Percentiles rank a stretch among this genome's conserved stretches.
Conservation (phyloP, 2,888 invertebrate species). For the Ischnura elegans region DNA sequence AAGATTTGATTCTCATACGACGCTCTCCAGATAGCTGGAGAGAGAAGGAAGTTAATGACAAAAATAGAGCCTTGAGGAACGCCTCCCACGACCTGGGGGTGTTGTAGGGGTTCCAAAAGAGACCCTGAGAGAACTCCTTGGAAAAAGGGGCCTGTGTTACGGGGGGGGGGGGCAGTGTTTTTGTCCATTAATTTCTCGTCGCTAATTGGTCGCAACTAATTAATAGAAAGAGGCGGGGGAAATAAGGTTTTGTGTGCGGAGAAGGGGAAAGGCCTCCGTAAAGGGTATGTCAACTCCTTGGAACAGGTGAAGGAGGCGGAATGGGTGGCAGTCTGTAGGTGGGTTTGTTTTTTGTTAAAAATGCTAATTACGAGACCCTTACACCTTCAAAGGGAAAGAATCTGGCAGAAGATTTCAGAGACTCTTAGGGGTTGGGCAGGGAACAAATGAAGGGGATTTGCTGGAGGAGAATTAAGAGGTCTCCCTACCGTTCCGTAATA, state of each 20-base stretch:
- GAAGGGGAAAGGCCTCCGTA: background rate
- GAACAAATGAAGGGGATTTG: background rate
- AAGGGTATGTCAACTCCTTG: conserved; percentile 1
- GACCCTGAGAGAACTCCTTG: conserved; percentile 70
- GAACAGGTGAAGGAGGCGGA: background rate
- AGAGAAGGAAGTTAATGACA: conserved; percentile 23
- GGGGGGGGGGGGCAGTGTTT: conserved; percentile 40
- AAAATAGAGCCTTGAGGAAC: conserved; percentile 71
- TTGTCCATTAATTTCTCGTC: conserved; percentile 70
- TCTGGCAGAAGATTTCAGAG: conserved; percentile 50
- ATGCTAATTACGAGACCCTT: conserved; percentile 57
- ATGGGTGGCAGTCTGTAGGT: background rate
- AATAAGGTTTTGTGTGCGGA: background rate
- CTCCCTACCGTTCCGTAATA: background rate
- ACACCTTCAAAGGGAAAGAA: conserved; percentile 64
- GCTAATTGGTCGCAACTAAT: conserved; percentile 72
- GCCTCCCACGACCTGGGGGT: conserved; percentile 68
- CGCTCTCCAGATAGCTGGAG: background rate
- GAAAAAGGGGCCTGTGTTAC: background rate
- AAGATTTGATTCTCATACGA: background rate
- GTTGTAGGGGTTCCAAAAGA: conserved; percentile 77
- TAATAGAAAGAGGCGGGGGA: conserved; percentile 67
- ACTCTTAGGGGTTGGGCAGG: background rate
- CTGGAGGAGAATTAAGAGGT: background rate
- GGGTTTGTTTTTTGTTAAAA: conserved; percentile 44